These are phyloP conservation scores for Centropus unirufus DNA, from an alignment of 2,113 vertebrate genomes.

Conservation along the genomic window DNA sequence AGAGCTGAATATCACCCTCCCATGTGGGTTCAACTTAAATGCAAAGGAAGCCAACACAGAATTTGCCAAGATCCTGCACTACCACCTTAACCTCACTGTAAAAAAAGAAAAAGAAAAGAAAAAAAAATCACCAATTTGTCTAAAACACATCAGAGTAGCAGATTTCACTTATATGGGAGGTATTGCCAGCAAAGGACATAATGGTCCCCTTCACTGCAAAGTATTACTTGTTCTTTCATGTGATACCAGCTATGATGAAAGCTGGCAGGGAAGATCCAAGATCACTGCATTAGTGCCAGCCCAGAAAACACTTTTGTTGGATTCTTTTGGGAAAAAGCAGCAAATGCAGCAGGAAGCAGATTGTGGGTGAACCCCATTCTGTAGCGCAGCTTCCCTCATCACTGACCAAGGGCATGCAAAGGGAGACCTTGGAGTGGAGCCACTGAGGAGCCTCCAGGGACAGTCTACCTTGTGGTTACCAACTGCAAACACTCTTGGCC, in stretches of 20 bases:
- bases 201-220: not conserved
- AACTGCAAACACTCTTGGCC: rapidly evolving
- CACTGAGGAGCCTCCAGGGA: not conserved
- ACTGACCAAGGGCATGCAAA: not conserved
- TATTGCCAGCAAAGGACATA: not conserved
- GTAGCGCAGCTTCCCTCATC: not conserved
- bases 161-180: not conserved
- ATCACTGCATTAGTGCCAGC: not conserved
- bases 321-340: not conserved
- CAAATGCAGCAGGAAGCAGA: not conserved
- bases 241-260: rapidly evolving
- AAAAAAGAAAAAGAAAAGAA: not conserved
- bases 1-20: conserved; percentile 33
- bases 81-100: not conserved
- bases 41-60: not conserved
- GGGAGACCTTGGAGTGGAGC: not conserved
- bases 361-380: not conserved
- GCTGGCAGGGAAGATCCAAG: rapidly evolving
- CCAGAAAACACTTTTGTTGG: not conserved
- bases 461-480: rapidly evolving
- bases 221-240: not conserved
- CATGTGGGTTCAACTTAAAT: conserved; percentile 4
- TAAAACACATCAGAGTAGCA: not conserved
- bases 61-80: not conserved
- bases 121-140: not conserved